Conservation (phyloP, 2,888 invertebrate genomes). For the Clivina fossor region DNA sequence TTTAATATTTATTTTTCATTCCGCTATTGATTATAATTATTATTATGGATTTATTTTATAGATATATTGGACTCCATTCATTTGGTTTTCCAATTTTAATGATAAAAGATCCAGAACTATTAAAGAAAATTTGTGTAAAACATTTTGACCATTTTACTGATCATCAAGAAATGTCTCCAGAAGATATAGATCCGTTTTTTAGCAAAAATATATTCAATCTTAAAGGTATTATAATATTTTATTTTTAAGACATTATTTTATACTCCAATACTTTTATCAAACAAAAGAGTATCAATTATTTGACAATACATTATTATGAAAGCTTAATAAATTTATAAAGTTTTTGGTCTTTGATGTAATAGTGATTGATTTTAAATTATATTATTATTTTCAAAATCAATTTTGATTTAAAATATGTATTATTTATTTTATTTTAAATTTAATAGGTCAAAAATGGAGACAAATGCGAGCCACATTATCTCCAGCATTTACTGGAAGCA, state of each 20-base stretch:
- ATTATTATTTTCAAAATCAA: too few relatives aligned
- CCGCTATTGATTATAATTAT: not conserved
- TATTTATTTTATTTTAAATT: not conserved
- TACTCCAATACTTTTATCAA: not conserved
- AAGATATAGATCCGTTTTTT: constrained; percentile 32
- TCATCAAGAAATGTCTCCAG: constrained; percentile 27
- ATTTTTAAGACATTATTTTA: not conserved
- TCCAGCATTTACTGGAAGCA: constrained; percentile 34
- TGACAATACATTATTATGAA: not conserved
- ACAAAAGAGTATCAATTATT: not conserved
- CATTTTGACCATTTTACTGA: constrained; percentile 24
- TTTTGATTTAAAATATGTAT: too few relatives aligned
- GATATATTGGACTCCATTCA: constrained; percentile 12
- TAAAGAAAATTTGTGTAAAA: constrained; percentile 35
- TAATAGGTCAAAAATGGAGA: constrained; percentile 25
- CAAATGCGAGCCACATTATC: constrained; percentile 31
- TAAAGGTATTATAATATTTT: constrained; percentile 30
- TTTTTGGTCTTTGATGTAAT: too few relatives aligned
- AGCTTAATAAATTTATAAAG: not conserved
- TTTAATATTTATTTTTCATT: too few relatives aligned
- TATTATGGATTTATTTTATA: not conserved
- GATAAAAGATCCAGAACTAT: constrained; percentile 37
- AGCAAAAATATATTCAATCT: constrained; percentile 30
- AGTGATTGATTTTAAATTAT: too few relatives aligned
- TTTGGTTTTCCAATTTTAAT: constrained; percentile 33